Evolutionary conservation across 1,140 invertebrate species (phyloP).

Genomic region (Solenopsis fugax): DNA sequence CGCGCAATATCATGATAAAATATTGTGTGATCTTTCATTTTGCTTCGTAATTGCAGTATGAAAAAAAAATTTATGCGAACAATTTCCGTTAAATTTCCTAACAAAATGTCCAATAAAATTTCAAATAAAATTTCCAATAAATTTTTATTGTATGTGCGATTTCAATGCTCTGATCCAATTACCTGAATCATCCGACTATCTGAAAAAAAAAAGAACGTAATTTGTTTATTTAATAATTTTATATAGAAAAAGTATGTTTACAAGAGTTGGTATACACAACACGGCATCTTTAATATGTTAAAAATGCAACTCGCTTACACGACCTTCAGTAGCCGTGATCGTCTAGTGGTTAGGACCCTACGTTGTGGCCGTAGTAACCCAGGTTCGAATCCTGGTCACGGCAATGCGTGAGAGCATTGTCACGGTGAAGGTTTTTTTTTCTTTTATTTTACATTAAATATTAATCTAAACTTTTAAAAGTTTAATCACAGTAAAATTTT

Average conservation of each 20-base stretch:
- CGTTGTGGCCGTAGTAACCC: conserved; percentile 97
- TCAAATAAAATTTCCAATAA: conserved; percentile 17
- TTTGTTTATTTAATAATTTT: neutral
- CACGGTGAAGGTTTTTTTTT: conserved; percentile 82
- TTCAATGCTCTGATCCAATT: neutral
- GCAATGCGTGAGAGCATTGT: conserved; percentile 86
- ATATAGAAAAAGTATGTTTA: neutral
- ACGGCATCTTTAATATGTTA: neutral
- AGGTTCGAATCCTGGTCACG: conserved; percentile 97
- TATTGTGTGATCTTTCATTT: neutral
- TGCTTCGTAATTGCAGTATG: neutral
- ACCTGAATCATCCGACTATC: neutral
- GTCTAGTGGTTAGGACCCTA: conserved; percentile 95
- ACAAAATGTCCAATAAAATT: neutral
- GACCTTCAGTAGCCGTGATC: conserved; percentile 89
- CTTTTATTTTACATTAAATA: conserved; percentile 13
- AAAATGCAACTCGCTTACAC: neutral
- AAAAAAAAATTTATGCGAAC: neutral
- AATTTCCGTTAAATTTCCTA: neutral
- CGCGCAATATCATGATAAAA: neutral
- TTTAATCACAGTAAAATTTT: neutral
- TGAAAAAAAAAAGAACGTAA: neutral
- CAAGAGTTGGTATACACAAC: neutral
- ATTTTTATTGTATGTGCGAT: neutral
- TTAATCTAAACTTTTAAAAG: neutral